Conservation (phyloP, 2,888 invertebrate species). For the Drosophila mimica region DNA sequence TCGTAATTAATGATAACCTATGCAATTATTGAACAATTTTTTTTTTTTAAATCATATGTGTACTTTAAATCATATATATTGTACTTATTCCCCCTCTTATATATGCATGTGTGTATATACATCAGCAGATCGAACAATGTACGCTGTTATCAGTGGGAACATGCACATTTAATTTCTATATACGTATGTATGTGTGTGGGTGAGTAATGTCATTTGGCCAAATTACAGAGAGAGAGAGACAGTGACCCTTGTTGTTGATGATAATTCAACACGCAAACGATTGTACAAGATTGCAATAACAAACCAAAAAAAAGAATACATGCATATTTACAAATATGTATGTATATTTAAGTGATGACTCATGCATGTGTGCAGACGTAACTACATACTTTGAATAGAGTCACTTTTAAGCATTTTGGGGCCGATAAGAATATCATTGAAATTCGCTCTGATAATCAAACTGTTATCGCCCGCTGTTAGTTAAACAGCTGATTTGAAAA, state of each 20-base stretch:
- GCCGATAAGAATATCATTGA: constrained; percentile 33
- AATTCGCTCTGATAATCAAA: constrained; percentile 6
- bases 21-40: constrained; percentile 29
- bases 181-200: neutral
- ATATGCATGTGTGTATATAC: neutral
- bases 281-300: constrained; percentile 45
- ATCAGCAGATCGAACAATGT: constrained; percentile 17
- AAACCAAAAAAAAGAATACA: neutral
- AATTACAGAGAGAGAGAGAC: constrained; percentile 36
- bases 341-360: constrained; percentile 28
- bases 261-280: constrained; percentile 71
- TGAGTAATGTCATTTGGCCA: constrained; percentile 20
- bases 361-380: constrained; percentile 13
- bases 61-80: neutral
- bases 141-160: constrained; percentile 46
- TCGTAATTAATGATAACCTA: constrained; percentile 32
- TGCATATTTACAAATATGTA: constrained; percentile 4
- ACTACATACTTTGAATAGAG: neutral
- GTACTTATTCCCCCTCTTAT: neutral
- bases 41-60: constrained; percentile 8
- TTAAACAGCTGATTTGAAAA: constrained; percentile 31
- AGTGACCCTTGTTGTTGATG: constrained; percentile 34
- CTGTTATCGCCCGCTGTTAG: constrained; percentile 22
- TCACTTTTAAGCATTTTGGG: constrained; percentile 10
- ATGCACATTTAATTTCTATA: constrained; percentile 9